phyloP scores from a whole-genome alignment of 1,140 invertebrate genomes.

The Cephus cinctus region DNA sequence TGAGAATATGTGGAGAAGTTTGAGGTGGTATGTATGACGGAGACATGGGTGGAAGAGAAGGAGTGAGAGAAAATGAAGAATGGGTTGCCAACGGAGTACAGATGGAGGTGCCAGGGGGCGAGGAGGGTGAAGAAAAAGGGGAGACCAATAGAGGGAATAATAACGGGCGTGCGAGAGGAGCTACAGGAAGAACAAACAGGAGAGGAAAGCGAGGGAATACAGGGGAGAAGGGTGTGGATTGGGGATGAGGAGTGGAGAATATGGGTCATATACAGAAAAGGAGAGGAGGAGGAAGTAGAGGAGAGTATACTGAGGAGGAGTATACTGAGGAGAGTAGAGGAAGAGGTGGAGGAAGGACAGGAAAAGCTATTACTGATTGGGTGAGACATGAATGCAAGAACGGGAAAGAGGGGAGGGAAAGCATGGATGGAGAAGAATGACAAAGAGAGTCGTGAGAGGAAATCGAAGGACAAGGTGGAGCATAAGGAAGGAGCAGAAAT shows the following conservation, averaged over 20 bases:
- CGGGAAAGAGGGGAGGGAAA: neutral
- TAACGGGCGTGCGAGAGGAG: constrained; percentile 1
- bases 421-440: neutral
- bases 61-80: neutral
- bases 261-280: neutral
- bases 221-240: constrained; percentile 2
- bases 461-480: neutral
- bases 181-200: constrained; percentile 2
- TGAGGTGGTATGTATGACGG: constrained; percentile 3
- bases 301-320: neutral
- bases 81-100: neutral
- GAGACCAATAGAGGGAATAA: constrained; percentile 7
- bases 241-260: constrained; percentile 1
- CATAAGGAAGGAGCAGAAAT: neutral
- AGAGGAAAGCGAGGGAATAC: constrained; percentile 2
- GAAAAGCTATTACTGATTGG: no score
- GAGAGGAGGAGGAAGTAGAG: neutral
- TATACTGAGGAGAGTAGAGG: neutral
- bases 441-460: neutral
- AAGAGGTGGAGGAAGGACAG: neutral
- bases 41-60: constrained; percentile 8
- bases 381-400: neutral
- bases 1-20: constrained; percentile 1
- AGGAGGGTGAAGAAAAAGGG: neutral
- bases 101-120: constrained; percentile 1